Evolutionary conservation across 2,888 invertebrate species (phyloP), one percentile per base, ranked within the genome.

Genomic region (Mimas tiliae): DNA sequence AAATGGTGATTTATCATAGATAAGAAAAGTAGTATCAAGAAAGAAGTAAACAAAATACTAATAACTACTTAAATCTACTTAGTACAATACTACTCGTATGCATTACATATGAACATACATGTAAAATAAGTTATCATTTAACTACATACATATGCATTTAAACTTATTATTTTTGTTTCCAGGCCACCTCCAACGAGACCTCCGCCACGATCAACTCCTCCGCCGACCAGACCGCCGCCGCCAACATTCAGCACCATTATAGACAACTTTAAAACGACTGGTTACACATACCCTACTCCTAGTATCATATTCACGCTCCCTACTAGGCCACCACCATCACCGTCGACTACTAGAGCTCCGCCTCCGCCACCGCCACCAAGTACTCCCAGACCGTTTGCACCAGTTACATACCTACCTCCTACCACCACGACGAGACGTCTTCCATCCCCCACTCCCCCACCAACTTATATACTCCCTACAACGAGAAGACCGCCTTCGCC

Each of bases 201-300:
- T 11, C 63, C 65, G 27, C 70, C 71, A 6, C 69, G 70, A 1
- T 69, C 71, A 0, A 66, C 73, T n/a, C 65, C 68, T 9, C 64
- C 69, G 0, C 69, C 70, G 3, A 71, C 70, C 0, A 65, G 67
- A 48, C 73, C 73, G 1, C 65, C 75, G n/a, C 68, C 70, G n/a
- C 72, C 73, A 4, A 69, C 71, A 0, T 72, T 69, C 64, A 70
- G 73, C 21, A 74, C 74, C 0, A 70, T 70, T 21, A 33, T 68
- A 21, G 72, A 72, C 9, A 64, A 72, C 7, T 72, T 72, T 14
- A 76, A 75, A 72, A 85, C 83, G 0, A 85, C 86, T 34, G 85
- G 85, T 0, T 87, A 87, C 69, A 77, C 74, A 16, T 85, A 87
- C 62, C 80, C 84, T 4, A 77, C 77, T 3, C 83, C 86, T 0